phyloP scores from a whole-genome alignment of 2,888 invertebrate species.

The Dendrolimus houi region DNA sequence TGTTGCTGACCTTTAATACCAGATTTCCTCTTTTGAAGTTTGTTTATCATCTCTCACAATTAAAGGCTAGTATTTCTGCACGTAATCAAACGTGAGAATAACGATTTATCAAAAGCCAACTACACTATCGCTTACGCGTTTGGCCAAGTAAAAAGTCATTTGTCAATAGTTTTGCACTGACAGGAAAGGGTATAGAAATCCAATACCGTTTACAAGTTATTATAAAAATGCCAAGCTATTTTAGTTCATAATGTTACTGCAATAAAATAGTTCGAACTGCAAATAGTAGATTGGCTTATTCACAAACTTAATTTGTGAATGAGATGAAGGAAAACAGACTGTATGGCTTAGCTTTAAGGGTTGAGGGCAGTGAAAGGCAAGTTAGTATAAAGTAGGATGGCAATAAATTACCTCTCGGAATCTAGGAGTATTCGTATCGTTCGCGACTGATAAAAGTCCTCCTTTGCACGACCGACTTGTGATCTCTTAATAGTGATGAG shows the following conservation, averaged over 20 bases:
- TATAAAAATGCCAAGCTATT: neutral
- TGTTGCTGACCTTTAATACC: too few species aligned
- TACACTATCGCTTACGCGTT: constrained; percentile 20
- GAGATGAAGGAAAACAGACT: neutral
- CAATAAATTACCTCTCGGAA: constrained; percentile 60
- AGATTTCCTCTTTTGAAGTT: too few species aligned
- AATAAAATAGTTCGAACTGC: neutral
- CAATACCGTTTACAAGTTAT: constrained; percentile 3
- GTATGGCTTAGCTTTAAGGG: constrained; percentile 7
- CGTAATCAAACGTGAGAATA: constrained; percentile 8
- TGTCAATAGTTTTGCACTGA: constrained; percentile 28
- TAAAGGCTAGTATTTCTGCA: neutral
- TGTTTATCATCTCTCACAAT: too few species aligned
- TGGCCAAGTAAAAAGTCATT: constrained; percentile 27
- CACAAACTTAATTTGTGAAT: neutral
- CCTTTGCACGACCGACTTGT: constrained; percentile 52
- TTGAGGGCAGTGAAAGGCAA: neutral
- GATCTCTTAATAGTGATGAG: constrained; percentile 41
- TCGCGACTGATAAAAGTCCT: constrained; percentile 65
- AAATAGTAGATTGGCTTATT: too few species aligned
- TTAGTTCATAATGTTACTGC: neutral
- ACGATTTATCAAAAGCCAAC: constrained; percentile 27
- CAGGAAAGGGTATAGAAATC: constrained; percentile 17
- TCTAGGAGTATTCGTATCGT: constrained; percentile 62
- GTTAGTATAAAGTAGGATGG: constrained; percentile 37